These are phyloP conservation scores for Dromococcyx pavoninus DNA, from an alignment of 2,797 vertebrate genomes.

Conservation along the genomic window DNA sequence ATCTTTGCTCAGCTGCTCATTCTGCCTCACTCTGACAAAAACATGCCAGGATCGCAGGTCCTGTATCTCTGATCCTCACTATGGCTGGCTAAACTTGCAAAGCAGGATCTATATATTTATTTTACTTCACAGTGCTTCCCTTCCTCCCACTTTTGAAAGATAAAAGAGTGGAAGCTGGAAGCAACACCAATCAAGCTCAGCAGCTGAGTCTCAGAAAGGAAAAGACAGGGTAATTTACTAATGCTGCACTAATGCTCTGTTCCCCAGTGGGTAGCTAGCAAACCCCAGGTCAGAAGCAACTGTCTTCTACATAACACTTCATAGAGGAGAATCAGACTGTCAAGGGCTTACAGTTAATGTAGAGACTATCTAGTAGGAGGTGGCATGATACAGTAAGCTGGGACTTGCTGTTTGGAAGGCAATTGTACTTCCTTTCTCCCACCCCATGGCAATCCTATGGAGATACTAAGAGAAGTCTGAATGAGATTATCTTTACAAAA, in stretches of 20 bases:
- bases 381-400: neutral
- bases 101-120: neutral
- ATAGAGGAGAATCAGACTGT: neutral
- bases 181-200: neutral
- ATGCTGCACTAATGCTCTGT: neutral
- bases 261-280: neutral
- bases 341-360: neutral
- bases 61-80: neutral
- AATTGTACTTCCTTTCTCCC: neutral
- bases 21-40: neutral
- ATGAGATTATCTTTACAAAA: neutral
- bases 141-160: neutral
- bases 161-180: neutral
- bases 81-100: neutral
- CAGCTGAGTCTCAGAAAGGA: neutral
- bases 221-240: neutral
- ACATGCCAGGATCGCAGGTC: neutral
- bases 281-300: neutral
- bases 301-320: neutral
- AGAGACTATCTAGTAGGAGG: neutral
- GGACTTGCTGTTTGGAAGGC: neutral
- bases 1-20: neutral
- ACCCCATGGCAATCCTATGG: neutral
- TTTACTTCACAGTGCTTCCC: neutral
- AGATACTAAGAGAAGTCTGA: neutral